Evolutionary conservation across 2,113 vertebrate genomes (phyloP), one percentile per base, ranked within the genome.

Genomic region (Mesocricetus auratus): DNA sequence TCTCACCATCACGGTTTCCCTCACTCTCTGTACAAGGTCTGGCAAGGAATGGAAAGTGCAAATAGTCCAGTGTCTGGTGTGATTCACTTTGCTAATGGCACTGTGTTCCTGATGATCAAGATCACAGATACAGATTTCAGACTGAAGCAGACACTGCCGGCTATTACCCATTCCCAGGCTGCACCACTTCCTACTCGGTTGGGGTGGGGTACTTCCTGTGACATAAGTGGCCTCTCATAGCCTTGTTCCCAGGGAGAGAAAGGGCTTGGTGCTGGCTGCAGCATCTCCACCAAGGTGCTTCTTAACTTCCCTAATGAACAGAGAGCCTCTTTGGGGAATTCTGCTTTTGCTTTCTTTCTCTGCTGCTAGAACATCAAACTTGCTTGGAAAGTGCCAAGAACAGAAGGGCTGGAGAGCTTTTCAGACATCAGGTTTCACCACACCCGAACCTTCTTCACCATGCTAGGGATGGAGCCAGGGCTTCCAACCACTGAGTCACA

Each of bases 321-420:
- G 22, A 90, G 26, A 36, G 1, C 21, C 33, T 82, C n/a, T 78
- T 56, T 12, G 86, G 36, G 64, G 93, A 71, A 2, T 45, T 36
- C 77, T 29, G 33, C 42, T 74, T 78, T 45, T 50, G 3, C 12
- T 36, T 79, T 73, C 10, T 45, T 93, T 91, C 88, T 50, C 26
- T 94, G 87, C 60, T 75, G 26, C 36, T 85, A 85, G 15, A 85
- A 71, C 90, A 88, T 75, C 36, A 95, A 77, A 91, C 29, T 86
- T 66, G 36, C 0, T n/a, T 74, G 58, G 73, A 45, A 77, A n/a
- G 21, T 45, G 73, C 29, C 1, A 45, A 62, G 78, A 81, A 4
- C 36, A 47, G 19, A 86, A 50, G 2, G 10, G 31, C 11, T 36
- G 19, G 47, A 47, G 19, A 29, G 5, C n/a, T 10, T 16, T 45